Evolutionary conservation across 2,113 vertebrate genomes (phyloP).

Genomic region (Bujurquina vittata): DNA sequence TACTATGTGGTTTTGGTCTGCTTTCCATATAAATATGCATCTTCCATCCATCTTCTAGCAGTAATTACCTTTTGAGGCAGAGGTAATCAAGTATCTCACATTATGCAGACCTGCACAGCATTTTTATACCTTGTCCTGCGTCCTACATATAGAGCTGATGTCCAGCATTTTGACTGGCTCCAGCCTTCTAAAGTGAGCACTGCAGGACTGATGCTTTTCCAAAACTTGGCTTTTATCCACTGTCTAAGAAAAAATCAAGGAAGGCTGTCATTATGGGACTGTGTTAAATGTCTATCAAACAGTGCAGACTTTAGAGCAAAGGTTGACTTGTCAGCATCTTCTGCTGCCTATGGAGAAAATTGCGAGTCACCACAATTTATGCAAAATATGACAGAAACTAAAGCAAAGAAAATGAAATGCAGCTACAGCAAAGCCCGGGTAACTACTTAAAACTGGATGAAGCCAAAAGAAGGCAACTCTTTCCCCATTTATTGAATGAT

Average conservation of each 20-base stretch:
- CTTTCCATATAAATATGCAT: not conserved
- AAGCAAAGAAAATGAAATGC: not conserved
- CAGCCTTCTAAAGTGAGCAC: not conserved
- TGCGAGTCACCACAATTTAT: not conserved
- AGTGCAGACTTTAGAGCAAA: not conserved
- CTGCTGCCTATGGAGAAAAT: not conserved
- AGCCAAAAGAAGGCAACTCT: not conserved
- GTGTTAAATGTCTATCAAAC: constrained; percentile 2
- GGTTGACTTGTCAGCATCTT: constrained; percentile 1
- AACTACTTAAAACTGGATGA: not conserved
- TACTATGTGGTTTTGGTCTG: not conserved
- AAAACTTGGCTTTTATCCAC: not conserved
- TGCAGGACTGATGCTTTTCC: not conserved
- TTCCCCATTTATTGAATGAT: not conserved
- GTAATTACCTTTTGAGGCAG: not conserved
- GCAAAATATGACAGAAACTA: not conserved
- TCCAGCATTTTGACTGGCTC: not conserved
- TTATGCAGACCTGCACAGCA: not conserved
- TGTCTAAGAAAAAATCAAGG: not conserved
- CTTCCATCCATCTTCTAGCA: not conserved
- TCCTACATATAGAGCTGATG: not conserved
- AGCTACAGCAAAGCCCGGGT: not conserved
- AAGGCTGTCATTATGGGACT: not conserved
- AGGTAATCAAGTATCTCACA: not conserved
- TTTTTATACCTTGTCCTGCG: not conserved